Conservation (phyloP, 2,797 vertebrate genomes). For the Basileuterus tristriatus region DNA sequence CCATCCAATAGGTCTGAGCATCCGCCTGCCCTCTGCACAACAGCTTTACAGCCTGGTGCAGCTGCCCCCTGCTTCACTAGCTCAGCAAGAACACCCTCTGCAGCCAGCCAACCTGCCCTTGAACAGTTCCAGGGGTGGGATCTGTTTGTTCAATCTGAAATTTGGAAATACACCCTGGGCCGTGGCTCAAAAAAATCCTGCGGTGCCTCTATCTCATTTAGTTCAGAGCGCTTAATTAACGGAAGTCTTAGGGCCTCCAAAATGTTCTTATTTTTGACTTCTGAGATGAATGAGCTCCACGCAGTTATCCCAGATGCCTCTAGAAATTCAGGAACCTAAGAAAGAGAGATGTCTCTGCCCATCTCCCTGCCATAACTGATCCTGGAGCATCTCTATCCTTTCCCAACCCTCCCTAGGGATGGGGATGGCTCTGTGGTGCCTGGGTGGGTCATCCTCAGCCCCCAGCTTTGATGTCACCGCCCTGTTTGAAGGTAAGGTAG, state of each 20-base stretch:
- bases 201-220: neutral
- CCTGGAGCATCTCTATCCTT: neutral
- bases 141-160: neutral
- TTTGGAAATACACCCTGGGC: neutral
- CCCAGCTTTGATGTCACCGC: too few species aligned
- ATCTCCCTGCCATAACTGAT: neutral
- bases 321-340: neutral
- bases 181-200: accelerated
- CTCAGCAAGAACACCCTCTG: neutral
- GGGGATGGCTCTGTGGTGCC: neutral
- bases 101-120: neutral
- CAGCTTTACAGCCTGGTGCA: neutral
- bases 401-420: neutral
- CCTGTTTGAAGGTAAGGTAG: neutral
- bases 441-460: neutral
- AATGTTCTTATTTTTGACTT: neutral
- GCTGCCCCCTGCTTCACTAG: neutral
- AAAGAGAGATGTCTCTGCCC: neutral
- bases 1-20: neutral
- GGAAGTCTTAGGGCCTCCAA: neutral
- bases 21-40: neutral
- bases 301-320: neutral
- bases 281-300: neutral
- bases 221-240: neutral
- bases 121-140: neutral